Evolutionary conservation across 2,113 vertebrate genomes (phyloP).

Genomic region (Vimba vimba): DNA sequence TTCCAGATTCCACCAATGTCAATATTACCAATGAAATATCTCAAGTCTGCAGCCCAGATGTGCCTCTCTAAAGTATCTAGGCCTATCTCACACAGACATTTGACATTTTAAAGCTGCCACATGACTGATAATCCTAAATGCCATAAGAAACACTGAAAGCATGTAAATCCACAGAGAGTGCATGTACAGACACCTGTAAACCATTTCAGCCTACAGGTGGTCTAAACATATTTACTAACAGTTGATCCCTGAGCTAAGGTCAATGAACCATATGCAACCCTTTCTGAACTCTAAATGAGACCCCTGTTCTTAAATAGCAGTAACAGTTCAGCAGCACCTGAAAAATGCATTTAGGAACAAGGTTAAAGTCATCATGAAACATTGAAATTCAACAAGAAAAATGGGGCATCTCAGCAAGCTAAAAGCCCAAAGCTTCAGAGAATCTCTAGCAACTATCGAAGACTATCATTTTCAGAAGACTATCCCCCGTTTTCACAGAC

Average conservation of each 20-base stretch:
- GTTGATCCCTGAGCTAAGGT: not conserved
- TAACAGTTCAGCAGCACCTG: not conserved
- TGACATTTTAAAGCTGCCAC: not conserved
- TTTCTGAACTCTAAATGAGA: constrained; percentile 19
- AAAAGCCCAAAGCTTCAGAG: not conserved
- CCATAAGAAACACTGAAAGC: not conserved
- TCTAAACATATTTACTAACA: not conserved
- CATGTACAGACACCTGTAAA: constrained; percentile 20
- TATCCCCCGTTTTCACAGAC: too few relatives aligned
- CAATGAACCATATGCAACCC: not conserved
- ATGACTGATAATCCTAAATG: not conserved
- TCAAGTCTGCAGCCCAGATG: constrained; percentile 49
- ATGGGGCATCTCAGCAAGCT: not conserved
- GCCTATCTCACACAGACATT: not conserved
- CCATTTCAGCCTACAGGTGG: constrained; percentile 1
- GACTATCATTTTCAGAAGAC: too few relatives aligned
- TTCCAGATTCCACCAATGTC: not conserved
- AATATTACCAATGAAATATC: constrained; percentile 22
- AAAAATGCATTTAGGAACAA: not conserved
- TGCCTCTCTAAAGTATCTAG: not conserved
- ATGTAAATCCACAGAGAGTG: not conserved
- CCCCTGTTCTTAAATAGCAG: constrained; percentile 26
- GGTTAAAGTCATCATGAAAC: not conserved
- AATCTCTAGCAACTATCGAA: too few relatives aligned
- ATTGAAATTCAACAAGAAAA: not conserved